These are phyloP conservation scores for Apostichopus parvimensis DNA, from an alignment of 35 echinoderm and acorn worm species.

Conservation along the genomic window DNA sequence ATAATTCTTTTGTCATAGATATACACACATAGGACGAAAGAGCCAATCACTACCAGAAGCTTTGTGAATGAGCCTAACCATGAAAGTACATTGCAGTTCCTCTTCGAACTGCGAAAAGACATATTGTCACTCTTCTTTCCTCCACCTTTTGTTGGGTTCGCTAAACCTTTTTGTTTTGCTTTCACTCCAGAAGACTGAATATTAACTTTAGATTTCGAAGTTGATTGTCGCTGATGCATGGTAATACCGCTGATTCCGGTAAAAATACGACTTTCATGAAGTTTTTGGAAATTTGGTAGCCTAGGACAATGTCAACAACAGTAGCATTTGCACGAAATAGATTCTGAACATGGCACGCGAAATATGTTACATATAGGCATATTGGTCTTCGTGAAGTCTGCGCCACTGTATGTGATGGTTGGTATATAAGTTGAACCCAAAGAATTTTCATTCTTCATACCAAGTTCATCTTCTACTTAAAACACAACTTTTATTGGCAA, in stretches of 20 bases:
- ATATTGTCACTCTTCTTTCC: not conserved
- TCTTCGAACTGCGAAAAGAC: not conserved
- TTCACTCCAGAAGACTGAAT: not conserved
- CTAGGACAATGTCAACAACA: not conserved
- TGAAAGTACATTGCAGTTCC: not conserved
- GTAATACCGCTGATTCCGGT: not conserved
- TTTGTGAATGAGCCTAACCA: constrained; percentile 32
- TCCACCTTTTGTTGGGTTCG: not conserved
- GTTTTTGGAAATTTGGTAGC: not conserved
- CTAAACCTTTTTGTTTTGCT: not conserved
- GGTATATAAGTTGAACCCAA: too few species aligned
- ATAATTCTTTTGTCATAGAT: constrained; percentile 45
- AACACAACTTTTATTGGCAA: too few species aligned
- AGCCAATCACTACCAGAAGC: not conserved
- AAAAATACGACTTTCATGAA: too few species aligned
- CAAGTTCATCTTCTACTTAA: too few species aligned
- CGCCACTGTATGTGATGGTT: too few species aligned
- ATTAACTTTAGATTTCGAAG: not conserved
- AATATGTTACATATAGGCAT: too few species aligned
- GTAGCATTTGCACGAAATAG: not conserved
- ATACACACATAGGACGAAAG: constrained; percentile 45
- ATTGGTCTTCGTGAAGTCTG: too few species aligned
- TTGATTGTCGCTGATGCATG: not conserved
- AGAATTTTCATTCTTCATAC: too few species aligned
- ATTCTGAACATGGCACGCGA: not conserved